A percentile compares a stretch with the other conserved stretches of the same genome.
phyloP scores from a whole-genome alignment of 2,888 invertebrate genomes.

The Dryomyza anilis region DNA sequence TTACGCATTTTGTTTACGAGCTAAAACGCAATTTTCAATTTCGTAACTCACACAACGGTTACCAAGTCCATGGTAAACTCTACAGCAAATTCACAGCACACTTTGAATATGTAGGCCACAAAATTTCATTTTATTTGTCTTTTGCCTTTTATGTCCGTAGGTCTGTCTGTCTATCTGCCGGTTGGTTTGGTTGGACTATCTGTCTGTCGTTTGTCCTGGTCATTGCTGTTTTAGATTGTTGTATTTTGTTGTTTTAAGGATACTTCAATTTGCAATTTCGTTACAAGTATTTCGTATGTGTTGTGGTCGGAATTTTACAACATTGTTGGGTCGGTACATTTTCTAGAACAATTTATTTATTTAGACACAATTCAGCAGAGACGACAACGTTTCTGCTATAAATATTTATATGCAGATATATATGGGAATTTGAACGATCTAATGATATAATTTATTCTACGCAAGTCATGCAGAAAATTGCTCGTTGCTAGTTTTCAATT shows the following conservation, averaged over 20 bases:
- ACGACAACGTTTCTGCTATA: neutral
- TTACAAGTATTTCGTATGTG: no score
- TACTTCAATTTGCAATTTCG: no score
- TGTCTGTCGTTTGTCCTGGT: no score
- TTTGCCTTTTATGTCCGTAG: no score
- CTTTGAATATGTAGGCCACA: neutral
- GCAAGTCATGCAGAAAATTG: conserved; percentile 2
- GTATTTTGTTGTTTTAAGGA: neutral
- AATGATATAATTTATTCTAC: conserved; percentile 8
- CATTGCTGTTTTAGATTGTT: no score
- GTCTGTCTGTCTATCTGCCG: no score
- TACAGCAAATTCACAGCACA: neutral
- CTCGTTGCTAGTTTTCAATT: neutral
- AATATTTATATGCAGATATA: neutral
- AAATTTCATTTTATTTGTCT: neutral
- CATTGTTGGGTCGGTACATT: no score
- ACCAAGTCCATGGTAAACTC: neutral
- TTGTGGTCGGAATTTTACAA: no score
- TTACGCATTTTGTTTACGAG: neutral
- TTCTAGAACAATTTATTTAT: neutral
- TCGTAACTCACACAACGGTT: no score
- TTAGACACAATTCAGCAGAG: no score
- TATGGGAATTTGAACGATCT: neutral
- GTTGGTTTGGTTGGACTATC: no score
- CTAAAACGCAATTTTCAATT: neutral